phyloP scores from a whole-genome alignment of 2,113 vertebrate species.

The Scatophagus argus region DNA sequence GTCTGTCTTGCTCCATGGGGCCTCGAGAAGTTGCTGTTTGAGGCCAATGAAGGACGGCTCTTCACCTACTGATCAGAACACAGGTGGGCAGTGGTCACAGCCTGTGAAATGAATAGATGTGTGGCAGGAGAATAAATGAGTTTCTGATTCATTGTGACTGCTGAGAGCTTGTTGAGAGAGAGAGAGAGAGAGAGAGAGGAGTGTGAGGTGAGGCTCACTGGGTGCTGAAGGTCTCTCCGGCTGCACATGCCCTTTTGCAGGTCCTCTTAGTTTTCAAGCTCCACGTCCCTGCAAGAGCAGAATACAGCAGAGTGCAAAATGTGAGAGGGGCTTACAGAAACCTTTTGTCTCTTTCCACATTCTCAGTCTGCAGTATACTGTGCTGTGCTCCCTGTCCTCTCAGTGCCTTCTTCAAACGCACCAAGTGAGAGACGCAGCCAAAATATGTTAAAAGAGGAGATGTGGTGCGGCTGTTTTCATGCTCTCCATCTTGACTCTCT shows the following conservation, averaged over 20 bases:
- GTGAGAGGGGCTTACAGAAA: constrained; percentile 43
- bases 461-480: constrained; percentile 61
- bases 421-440: constrained; percentile 4
- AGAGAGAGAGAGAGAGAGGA: neutral
- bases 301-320: constrained; percentile 46
- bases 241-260: constrained; percentile 59
- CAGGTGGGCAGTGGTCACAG: constrained; percentile 72
- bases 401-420: constrained; percentile 51
- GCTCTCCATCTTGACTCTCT: constrained; percentile 60
- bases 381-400: constrained; percentile 55
- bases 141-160: constrained; percentile 76
- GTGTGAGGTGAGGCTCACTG: constrained; percentile 47
- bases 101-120: constrained; percentile 73
- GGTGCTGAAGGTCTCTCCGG: constrained; percentile 67
- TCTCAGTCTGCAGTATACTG: constrained; percentile 53
- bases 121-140: constrained; percentile 72
- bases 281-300: constrained; percentile 69
- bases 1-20: constrained; percentile 15
- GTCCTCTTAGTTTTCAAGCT: constrained; percentile 51
- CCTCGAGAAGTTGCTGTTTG: constrained; percentile 36
- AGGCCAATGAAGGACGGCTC: constrained; percentile 62
- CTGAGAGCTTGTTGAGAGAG: constrained; percentile 59
- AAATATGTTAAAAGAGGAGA: constrained; percentile 44
- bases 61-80: constrained; percentile 66
- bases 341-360: constrained; percentile 32